A percentile compares a stretch with the other conserved stretches of the same genome.
Conservation (phyloP, 2,888 invertebrate species). For the Lithophane ornitopus region DNA sequence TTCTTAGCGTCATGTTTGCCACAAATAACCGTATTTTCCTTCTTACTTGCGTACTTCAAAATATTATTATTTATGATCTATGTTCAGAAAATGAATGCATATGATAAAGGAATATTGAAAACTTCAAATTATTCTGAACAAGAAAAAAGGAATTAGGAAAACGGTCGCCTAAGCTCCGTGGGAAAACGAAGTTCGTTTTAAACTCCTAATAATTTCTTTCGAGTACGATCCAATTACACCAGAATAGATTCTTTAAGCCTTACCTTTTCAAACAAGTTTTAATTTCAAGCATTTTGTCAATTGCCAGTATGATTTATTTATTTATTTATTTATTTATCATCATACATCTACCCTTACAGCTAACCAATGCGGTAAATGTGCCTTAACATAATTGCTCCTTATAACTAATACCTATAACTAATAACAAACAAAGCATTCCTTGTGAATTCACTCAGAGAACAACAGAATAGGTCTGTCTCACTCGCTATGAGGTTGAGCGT, state of each 20-base stretch:
- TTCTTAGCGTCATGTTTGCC: too few relatives aligned
- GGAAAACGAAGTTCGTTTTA: constrained; percentile 35
- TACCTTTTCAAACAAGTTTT: constrained; percentile 13
- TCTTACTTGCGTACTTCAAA: neutral
- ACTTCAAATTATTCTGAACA: constrained; percentile 30
- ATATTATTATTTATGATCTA: neutral
- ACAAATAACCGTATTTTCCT: too few relatives aligned
- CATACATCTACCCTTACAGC: too few relatives aligned
- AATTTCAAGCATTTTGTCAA: constrained; percentile 16
- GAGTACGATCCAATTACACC: constrained; percentile 47
- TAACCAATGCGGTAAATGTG: too few relatives aligned
- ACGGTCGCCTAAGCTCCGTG: constrained; percentile 31
- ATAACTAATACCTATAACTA: too few relatives aligned
- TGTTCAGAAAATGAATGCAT: neutral
- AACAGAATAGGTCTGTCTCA: too few relatives aligned
- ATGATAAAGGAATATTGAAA: neutral
- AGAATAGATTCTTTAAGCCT: constrained; percentile 30
- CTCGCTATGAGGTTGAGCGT: too few relatives aligned
- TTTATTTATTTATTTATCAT: too few relatives aligned
- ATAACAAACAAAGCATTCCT: too few relatives aligned
- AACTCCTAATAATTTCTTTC: constrained; percentile 43
- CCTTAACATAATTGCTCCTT: too few relatives aligned
- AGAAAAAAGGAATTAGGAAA: constrained; percentile 37
- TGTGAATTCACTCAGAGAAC: too few relatives aligned
- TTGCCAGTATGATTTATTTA: constrained; percentile 2